phyloP scores from a whole-genome alignment of 2,797 vertebrate genomes.

The Euthynnus affinis region DNA sequence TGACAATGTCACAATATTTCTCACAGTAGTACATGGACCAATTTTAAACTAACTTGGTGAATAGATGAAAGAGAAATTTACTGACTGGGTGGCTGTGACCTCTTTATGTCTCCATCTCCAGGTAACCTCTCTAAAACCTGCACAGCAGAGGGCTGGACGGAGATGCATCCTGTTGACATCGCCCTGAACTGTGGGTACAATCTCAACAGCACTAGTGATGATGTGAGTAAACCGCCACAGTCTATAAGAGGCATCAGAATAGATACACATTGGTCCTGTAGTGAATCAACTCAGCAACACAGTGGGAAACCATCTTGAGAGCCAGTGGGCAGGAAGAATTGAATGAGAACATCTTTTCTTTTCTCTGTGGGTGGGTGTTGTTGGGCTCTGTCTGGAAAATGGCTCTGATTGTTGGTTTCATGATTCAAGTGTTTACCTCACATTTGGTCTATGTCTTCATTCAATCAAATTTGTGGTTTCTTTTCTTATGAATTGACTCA shows the following conservation, averaged over 20 bases:
- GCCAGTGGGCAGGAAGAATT: conserved; percentile 49
- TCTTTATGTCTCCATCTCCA: conserved; percentile 65
- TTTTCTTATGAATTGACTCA: neutral
- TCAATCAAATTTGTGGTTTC: neutral
- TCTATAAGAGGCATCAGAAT: neutral
- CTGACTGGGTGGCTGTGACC: conserved; percentile 40
- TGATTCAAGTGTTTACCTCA: neutral
- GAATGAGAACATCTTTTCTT: conserved; percentile 29
- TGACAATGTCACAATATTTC: conserved; percentile 8
- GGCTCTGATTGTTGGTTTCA: conserved; percentile 36
- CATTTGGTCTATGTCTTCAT: conserved; percentile 3
- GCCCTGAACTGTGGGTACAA: conserved; percentile 89
- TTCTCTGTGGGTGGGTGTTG: conserved; percentile 40
- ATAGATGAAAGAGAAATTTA: conserved; percentile 22
- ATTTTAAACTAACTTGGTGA: conserved; percentile 16
- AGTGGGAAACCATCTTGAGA: conserved; percentile 33
- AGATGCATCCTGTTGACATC: conserved; percentile 89
- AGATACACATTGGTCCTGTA: neutral
- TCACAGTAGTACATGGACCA: neutral
- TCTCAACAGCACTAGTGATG: conserved; percentile 83
- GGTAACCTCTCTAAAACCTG: conserved; percentile 95
- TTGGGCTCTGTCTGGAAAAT: conserved; percentile 27
- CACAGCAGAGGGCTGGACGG: conserved; percentile 91
- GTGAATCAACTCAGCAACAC: conserved; percentile 30
- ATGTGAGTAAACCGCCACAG: conserved; percentile 76